These are phyloP conservation scores for Triplophysa dalaica DNA, from an alignment of 2,113 vertebrate species.

Conservation along the genomic window DNA sequence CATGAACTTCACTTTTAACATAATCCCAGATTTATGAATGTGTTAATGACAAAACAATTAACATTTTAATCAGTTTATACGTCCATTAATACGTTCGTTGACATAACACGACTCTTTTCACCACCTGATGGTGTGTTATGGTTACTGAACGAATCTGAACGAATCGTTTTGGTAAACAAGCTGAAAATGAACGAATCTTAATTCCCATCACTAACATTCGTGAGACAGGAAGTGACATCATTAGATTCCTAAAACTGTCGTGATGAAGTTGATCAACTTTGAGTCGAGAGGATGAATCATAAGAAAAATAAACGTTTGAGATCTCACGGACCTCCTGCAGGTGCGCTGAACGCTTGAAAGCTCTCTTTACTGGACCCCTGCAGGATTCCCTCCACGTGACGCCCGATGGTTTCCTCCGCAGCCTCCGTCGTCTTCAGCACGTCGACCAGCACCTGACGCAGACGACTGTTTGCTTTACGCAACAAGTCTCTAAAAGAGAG, in stretches of 20 bases:
- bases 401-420: slow-evolving; percentile 88
- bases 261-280: background rate
- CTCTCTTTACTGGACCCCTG: slow-evolving; percentile 67
- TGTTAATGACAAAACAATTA: no score
- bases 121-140: no score
- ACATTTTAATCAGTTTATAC: no score
- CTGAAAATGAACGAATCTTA: no score
- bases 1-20: no score
- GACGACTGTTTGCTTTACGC: slow-evolving; percentile 79
- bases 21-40: no score
- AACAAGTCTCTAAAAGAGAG: slow-evolving; percentile 70
- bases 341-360: background rate
- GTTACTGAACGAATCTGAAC: background rate
- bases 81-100: no score
- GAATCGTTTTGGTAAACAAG: no score
- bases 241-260: no score
- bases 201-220: no score
- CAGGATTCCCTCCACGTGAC: slow-evolving; percentile 81
- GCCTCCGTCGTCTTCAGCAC: slow-evolving; percentile 90
- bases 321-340: background rate
- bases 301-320: no score
- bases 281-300: background rate
- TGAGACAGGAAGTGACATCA: background rate
- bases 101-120: no score
- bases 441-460: slow-evolving; percentile 84